Evolutionary conservation across 2,797 vertebrate species (phyloP).

Genomic region (Morus bassanus): DNA sequence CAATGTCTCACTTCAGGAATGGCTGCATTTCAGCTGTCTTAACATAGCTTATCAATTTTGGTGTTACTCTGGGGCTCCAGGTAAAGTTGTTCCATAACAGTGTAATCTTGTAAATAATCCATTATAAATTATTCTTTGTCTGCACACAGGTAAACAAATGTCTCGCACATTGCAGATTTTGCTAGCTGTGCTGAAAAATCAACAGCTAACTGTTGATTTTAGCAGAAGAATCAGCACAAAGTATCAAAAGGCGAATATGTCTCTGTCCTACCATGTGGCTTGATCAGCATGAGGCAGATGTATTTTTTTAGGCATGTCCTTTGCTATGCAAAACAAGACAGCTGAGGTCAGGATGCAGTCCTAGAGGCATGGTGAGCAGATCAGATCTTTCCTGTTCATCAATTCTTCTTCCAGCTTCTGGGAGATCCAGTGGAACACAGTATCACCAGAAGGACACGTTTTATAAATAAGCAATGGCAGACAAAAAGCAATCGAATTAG

Average conservation of each 20-base stretch:
- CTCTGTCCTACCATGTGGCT: not conserved
- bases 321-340: not conserved
- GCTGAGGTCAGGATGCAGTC: not conserved
- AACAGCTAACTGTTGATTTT: not conserved
- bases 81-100: not conserved
- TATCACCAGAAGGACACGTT: not conserved
- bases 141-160: not conserved
- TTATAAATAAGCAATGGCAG: slow-evolving; percentile 26
- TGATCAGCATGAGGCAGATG: not conserved
- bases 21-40: not conserved
- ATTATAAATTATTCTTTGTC: not conserved
- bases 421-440: slow-evolving; percentile 16
- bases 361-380: not conserved
- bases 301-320: not conserved
- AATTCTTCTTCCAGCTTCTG: slow-evolving; percentile 5
- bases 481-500: slow-evolving; percentile 48
- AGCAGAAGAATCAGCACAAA: not conserved
- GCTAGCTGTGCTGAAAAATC: not conserved
- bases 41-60: not conserved
- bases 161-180: not conserved
- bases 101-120: not conserved
- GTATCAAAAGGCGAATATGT: not conserved
- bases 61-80: not conserved
- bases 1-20: not conserved
- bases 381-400: not conserved